Evolutionary conservation across 2,113 vertebrate genomes (phyloP).

Genomic region (Butorides virescens): DNA sequence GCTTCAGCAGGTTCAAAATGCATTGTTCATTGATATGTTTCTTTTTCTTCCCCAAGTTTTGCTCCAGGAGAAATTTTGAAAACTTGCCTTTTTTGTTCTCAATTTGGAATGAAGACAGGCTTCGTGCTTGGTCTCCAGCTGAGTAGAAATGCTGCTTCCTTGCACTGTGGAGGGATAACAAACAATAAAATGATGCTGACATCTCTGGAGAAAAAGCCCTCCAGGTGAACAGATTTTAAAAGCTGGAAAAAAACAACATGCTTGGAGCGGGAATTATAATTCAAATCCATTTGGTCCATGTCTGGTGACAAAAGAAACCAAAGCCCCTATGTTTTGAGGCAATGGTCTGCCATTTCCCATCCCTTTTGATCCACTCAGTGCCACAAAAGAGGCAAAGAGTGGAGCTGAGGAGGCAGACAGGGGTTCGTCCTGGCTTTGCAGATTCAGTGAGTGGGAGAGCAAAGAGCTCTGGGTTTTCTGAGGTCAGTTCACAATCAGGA

Average conservation of each 20-base stretch:
- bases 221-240: slow-evolving; percentile 9
- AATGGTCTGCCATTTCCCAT: neutral
- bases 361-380: neutral
- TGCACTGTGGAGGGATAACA: neutral
- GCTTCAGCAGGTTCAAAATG: neutral
- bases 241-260: neutral
- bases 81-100: neutral
- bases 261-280: neutral
- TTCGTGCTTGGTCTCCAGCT: neutral
- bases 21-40: neutral
- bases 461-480: neutral
- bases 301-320: neutral
- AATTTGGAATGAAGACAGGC: neutral
- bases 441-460: neutral
- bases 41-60: neutral
- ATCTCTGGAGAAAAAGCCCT: neutral
- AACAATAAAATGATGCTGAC: neutral
- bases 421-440: neutral
- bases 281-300: neutral
- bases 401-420: neutral
- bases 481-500: neutral
- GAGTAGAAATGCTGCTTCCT: neutral
- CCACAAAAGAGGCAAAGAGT: neutral
- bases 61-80: neutral
- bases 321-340: neutral